These are phyloP conservation scores for Notamacropus eugenii DNA, from an alignment of 2,797 vertebrate species.

Conservation along the genomic window DNA sequence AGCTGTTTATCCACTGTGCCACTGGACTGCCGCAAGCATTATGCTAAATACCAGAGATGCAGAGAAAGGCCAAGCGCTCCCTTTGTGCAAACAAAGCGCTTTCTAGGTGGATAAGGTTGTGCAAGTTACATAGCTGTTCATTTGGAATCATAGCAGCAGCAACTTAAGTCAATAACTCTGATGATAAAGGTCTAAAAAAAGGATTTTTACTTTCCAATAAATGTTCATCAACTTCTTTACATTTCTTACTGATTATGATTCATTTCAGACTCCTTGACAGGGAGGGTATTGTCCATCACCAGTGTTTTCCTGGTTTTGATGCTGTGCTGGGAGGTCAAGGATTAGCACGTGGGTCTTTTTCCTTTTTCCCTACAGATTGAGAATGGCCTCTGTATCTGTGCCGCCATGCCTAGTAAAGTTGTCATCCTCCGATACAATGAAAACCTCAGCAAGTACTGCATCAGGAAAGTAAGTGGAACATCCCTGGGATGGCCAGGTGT, in stretches of 20 bases:
- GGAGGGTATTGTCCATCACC: neutral
- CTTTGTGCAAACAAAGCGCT: neutral
- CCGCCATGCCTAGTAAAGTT: conserved; percentile 97
- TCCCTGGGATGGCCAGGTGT: fast-evolving
- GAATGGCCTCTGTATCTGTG: conserved; percentile 95
- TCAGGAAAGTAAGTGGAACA: conserved; percentile 91
- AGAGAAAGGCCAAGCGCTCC: neutral
- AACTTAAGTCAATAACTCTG: neutral
- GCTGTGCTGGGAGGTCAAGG: fast-evolving
- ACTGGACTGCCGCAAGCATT: neutral
- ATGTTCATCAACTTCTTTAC: neutral
- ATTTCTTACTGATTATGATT: neutral
- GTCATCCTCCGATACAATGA: conserved; percentile 96
- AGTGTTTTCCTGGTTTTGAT: neutral
- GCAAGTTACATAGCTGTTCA: neutral
- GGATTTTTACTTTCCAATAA: neutral
- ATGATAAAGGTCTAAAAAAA: neutral
- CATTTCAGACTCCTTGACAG: neutral
- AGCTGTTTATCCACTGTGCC: neutral
- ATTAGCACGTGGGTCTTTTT: neutral
- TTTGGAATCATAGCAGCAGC: neutral
- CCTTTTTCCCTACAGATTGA: conserved; percentile 90
- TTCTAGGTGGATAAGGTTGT: neutral
- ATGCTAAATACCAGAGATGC: neutral
- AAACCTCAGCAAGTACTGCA: conserved; percentile 97